Evolutionary conservation across 2,797 vertebrate species (phyloP).

Genomic region (Micropoecilia bifurca): DNA sequence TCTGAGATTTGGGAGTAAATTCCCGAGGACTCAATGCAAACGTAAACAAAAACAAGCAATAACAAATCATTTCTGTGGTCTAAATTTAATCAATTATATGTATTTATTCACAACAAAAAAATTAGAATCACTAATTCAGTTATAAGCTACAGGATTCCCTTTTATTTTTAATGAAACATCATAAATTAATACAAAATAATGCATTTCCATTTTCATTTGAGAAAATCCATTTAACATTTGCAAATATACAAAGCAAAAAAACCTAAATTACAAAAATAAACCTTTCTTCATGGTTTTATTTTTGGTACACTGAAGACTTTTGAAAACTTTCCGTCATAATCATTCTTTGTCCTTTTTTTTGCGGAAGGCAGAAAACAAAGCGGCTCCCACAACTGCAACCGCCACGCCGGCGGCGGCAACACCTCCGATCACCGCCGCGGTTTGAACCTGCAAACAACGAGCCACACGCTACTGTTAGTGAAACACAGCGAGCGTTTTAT

Average conservation of each 20-base stretch:
- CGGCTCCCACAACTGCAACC: background rate
- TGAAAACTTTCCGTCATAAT: background rate
- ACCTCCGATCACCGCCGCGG: conserved; percentile 5
- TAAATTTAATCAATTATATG: background rate
- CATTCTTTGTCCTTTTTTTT: background rate
- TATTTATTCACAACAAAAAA: background rate
- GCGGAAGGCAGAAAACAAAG: conserved; percentile 4
- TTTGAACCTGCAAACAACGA: background rate
- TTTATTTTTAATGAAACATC: background rate
- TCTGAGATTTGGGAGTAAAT: background rate
- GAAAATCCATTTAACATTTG: background rate
- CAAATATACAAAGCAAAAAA: background rate
- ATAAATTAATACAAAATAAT: background rate
- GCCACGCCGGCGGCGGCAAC: background rate
- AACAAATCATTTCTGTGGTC: background rate
- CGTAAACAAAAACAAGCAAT: background rate
- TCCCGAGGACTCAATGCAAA: background rate
- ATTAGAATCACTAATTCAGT: background rate
- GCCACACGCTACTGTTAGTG: background rate
- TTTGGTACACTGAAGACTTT: background rate
- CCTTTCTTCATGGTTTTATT: background rate
- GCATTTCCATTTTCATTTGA: background rate
- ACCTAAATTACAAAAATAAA: background rate
- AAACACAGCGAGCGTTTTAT: background rate
- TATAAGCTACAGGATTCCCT: background rate